phyloP scores from a whole-genome alignment of 2,888 invertebrate genomes.

The Lycophotia porphyrea region DNA sequence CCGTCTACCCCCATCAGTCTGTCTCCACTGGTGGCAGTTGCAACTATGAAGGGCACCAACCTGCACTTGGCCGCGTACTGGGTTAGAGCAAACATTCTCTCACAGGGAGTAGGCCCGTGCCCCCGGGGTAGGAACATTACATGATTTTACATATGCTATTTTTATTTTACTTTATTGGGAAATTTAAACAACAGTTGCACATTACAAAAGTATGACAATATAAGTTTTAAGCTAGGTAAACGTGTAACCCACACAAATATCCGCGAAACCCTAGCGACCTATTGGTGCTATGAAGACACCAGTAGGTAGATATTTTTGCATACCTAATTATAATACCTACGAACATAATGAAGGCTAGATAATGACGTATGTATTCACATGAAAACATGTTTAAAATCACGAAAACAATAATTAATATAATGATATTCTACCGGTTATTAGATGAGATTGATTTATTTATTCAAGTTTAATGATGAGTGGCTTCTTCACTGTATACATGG shows the following conservation, averaged over 20 bases:
- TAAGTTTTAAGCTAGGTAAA: too few species aligned
- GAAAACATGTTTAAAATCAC: constrained; percentile 10
- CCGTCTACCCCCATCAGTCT: too few species aligned
- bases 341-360: constrained; percentile 9
- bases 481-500: neutral
- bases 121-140: neutral
- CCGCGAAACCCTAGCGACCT: too few species aligned
- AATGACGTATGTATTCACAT: neutral
- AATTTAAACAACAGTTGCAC: too few species aligned
- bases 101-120: neutral
- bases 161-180: too few species aligned
- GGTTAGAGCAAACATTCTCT: neutral
- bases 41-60: too few species aligned
- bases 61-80: neutral
- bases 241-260: too few species aligned
- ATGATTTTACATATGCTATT: neutral
- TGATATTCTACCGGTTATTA: constrained; percentile 33
- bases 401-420: constrained; percentile 45
- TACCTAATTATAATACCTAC: neutral
- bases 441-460: constrained; percentile 41
- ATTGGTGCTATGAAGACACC: neutral
- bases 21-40: too few species aligned
- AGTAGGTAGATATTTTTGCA: neutral
- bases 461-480: constrained; percentile 16
- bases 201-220: too few species aligned